phyloP scores from a whole-genome alignment of 2,797 vertebrate species.

The Harpagifer antarcticus region DNA sequence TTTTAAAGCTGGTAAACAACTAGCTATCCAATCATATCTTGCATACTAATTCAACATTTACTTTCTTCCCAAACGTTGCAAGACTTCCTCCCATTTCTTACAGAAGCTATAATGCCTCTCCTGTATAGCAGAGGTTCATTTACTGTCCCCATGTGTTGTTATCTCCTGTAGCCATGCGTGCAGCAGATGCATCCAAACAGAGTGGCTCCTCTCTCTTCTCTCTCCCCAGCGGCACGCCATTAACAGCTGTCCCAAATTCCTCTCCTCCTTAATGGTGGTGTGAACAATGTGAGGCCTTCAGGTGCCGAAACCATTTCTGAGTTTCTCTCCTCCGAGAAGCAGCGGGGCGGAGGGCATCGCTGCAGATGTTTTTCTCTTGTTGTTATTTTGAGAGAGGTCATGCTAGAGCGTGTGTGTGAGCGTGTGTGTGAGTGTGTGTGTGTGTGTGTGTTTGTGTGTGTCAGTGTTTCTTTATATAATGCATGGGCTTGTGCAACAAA shows the following conservation, averaged over 20 bases:
- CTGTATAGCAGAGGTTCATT: neutral
- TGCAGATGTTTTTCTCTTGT: slow-evolving; percentile 55
- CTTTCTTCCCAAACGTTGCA: too few relatives aligned
- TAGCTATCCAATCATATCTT: too few relatives aligned
- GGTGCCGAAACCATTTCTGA: slow-evolving; percentile 31
- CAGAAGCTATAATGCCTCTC: too few relatives aligned
- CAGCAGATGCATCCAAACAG: slow-evolving; percentile 55
- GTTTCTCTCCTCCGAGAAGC: slow-evolving; percentile 37
- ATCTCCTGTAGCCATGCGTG: slow-evolving; percentile 28
- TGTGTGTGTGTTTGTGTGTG: too few relatives aligned
- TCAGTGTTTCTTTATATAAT: slow-evolving; percentile 46
- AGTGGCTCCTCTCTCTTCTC: slow-evolving; percentile 27
- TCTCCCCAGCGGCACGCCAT: slow-evolving; percentile 33
- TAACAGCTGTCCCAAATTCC: slow-evolving; percentile 68
- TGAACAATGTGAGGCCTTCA: slow-evolving; percentile 63
- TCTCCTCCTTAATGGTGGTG: slow-evolving; percentile 57
- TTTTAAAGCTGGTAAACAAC: too few relatives aligned
- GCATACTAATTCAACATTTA: too few relatives aligned
- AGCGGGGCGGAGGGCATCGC: slow-evolving; percentile 43
- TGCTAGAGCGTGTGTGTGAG: neutral
- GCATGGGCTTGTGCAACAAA: slow-evolving; percentile 31
- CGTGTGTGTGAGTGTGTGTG: neutral
- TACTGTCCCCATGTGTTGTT: slow-evolving; percentile 17
- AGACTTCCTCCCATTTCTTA: too few relatives aligned
- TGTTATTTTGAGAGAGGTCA: slow-evolving; percentile 68